Percentiles rank a stretch among this genome's conserved stretches.
Evolutionary conservation across 2,888 invertebrate species (phyloP).

Genomic region (Sphaerophoria taeniata): DNA sequence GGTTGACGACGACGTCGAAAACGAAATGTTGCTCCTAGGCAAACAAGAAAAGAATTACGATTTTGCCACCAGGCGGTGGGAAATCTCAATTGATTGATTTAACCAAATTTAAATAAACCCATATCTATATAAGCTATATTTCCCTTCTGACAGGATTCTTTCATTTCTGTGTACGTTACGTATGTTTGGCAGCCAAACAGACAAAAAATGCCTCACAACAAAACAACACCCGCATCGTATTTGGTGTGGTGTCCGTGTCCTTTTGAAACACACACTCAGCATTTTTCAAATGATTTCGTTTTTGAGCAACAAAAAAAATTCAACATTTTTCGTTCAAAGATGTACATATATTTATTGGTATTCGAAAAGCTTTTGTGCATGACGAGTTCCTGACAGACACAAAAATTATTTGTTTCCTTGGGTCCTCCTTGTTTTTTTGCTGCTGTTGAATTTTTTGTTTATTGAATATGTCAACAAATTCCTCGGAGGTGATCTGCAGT

Average conservation of each 20-base stretch:
- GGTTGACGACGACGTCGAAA: slow-evolving; percentile 1
- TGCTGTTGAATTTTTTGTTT: slow-evolving; percentile 5
- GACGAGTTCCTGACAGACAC: slow-evolving; percentile 59
- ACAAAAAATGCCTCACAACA: background rate
- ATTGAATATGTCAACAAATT: slow-evolving; percentile 32
- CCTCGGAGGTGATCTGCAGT: background rate
- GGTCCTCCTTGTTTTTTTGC: background rate
- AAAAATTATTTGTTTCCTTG: slow-evolving; percentile 64
- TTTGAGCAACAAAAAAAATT: background rate
- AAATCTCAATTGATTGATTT: slow-evolving; percentile 75
- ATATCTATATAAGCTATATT: slow-evolving; percentile 36
- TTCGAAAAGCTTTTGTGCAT: slow-evolving; percentile 52
- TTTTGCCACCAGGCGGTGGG: slow-evolving; percentile 72
- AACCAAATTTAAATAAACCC: slow-evolving; percentile 75
- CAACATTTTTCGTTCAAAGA: background rate
- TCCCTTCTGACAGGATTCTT: slow-evolving; percentile 29
- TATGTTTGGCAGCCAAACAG: slow-evolving; percentile 7
- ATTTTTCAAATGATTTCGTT: slow-evolving; percentile 19
- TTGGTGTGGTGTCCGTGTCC: no score
- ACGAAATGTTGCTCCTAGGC: slow-evolving; percentile 2
- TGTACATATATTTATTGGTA: slow-evolving; percentile 7
- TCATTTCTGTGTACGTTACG: no score
- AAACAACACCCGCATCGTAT: slow-evolving; percentile 1
- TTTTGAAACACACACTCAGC: slow-evolving; percentile 46
- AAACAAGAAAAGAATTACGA: slow-evolving; percentile 73